phyloP scores from a whole-genome alignment of 2,797 vertebrate species.

The Petrocephalus sullivani region DNA sequence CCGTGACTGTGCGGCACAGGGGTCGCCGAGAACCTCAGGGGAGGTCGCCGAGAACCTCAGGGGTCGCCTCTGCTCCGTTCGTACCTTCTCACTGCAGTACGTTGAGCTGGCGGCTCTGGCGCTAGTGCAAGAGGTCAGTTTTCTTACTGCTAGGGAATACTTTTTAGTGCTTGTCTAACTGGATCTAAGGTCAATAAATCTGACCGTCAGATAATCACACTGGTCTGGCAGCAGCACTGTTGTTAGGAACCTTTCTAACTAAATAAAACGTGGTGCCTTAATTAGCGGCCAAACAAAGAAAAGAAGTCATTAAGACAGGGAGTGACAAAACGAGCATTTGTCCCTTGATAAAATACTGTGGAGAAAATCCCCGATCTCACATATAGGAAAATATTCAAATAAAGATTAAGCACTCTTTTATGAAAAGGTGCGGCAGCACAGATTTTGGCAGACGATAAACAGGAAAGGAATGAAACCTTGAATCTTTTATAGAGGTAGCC shows the following conservation, averaged over 20 bases:
- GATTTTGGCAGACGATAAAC: neutral
- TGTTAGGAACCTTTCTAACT: neutral
- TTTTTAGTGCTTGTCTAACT: neutral
- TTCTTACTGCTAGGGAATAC: neutral
- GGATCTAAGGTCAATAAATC: neutral
- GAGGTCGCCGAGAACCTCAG: too few relatives aligned
- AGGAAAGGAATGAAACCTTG: neutral
- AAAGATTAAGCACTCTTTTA: neutral
- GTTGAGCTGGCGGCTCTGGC: neutral
- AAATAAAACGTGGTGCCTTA: neutral
- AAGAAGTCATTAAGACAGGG: neutral
- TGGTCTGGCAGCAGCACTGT: neutral
- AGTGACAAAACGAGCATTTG: neutral
- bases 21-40: neutral
- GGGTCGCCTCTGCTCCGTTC: neutral
- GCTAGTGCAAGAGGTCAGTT: neutral
- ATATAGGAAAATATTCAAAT: neutral
- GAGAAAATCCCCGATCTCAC: neutral
- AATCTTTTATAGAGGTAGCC: neutral
- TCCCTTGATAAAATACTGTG: neutral
- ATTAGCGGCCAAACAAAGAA: neutral
- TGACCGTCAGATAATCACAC: neutral
- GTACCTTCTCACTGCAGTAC: neutral
- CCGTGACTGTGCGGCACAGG: constrained; percentile 26
- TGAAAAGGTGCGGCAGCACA: neutral